A percentile compares a stretch with the other conserved stretches of the same genome.
These are phyloP conservation scores for Boulengeromyrus knoepffleri DNA, from an alignment of 2,113 vertebrate genomes.

Conservation along the genomic window DNA sequence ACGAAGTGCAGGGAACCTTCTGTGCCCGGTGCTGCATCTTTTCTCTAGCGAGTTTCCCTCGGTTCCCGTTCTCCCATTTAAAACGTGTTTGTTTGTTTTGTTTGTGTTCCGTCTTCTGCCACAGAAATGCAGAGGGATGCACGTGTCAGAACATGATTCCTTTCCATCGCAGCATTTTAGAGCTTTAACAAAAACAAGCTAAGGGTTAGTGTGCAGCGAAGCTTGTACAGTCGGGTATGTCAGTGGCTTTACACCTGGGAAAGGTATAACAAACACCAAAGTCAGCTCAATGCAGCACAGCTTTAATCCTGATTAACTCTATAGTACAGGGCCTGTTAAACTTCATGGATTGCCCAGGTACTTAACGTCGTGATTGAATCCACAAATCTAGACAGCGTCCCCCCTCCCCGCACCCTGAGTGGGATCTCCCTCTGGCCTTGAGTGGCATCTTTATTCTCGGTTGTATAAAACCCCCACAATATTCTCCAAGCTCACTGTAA, in stretches of 20 bases:
- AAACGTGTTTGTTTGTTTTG: not conserved
- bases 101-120: not conserved
- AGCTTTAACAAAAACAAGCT: not conserved
- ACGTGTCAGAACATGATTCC: not conserved
- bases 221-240: not conserved
- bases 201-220: not conserved
- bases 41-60: not conserved
- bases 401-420: not conserved
- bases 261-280: not conserved
- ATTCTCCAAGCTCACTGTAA: conserved; percentile 47
- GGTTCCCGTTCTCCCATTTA: not conserved
- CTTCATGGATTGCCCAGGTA: not conserved
- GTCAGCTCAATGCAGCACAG: not conserved
- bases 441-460: conserved; percentile 41
- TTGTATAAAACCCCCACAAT: conserved; percentile 38
- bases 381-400: not conserved
- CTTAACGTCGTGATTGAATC: not conserved
- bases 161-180: not conserved
- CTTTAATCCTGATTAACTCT: not conserved
- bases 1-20: not conserved
- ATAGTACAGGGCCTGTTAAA: not conserved
- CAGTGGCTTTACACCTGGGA: not conserved
- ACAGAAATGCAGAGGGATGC: not conserved
- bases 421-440: not conserved
- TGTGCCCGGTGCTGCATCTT: not conserved